phyloP scores from a whole-genome alignment of 2,113 vertebrate species.

The Puntigrus tetrazona region DNA sequence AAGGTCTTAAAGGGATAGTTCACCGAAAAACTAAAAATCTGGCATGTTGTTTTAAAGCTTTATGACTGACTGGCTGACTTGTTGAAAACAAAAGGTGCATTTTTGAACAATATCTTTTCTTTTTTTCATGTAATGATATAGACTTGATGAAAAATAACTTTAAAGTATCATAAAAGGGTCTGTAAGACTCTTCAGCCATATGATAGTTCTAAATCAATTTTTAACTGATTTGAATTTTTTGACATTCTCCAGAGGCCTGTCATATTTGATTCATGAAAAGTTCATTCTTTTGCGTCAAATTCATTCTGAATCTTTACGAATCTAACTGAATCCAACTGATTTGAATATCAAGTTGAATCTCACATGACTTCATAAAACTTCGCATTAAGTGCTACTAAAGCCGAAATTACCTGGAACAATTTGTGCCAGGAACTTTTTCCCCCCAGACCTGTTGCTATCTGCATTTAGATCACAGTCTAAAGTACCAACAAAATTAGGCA shows the following conservation, averaged over 20 bases:
- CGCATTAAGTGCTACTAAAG: background rate
- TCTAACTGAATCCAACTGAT: background rate
- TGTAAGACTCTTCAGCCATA: background rate
- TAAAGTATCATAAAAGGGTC: background rate
- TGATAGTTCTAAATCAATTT: background rate
- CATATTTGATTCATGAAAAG: background rate
- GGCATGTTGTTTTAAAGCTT: background rate
- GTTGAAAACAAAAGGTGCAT: background rate
- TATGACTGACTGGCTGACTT: background rate
- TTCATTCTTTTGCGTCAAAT: background rate
- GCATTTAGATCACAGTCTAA: too few species aligned
- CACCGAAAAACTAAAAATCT: background rate
- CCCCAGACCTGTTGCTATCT: too few species aligned
- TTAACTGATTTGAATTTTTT: background rate
- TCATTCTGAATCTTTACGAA: background rate
- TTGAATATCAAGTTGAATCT: background rate
- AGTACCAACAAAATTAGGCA: too few species aligned
- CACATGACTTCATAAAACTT: background rate
- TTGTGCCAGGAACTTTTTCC: too few species aligned
- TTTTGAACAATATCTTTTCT: background rate
- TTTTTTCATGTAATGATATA: background rate
- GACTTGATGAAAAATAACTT: background rate
- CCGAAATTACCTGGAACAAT: too few species aligned
- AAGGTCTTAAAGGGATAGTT: slow-evolving; percentile 19
- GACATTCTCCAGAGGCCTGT: background rate